Evolutionary conservation across 1,140 invertebrate species (phyloP), one percentile per base, ranked within the genome.

Genomic region (Drosophila rhopaloa): DNA sequence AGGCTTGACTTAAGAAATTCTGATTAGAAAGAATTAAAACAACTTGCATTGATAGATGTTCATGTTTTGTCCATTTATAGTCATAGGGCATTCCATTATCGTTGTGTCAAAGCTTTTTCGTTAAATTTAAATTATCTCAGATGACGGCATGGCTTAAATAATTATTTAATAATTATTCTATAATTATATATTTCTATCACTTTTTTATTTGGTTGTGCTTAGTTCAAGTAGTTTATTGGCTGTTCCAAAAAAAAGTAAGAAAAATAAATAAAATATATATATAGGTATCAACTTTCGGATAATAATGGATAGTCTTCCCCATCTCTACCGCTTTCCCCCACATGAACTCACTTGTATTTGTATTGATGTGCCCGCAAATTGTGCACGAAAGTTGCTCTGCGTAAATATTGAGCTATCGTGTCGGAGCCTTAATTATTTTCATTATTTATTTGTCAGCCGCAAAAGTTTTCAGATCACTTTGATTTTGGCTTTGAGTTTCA

Each of bases 341-440:
- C 6, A 16, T 13, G 46, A 24, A 44, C 19, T 37, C 32, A 16
- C 29, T 16, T 62, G 13, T 43, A 48, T 60, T 74, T 76, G 46
- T 61, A 9, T 63, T 58, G 43, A 38, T 43, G 44, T 29, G 47
- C 27, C 57, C 53, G 50, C 43, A 79, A 85, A 79, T 80, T 88
- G 47, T 56, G 56, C 46, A 37, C 68, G 27, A 67, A 89, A 89
- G 56, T 88, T 89, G 60, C 67, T 48, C 43, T 40, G 41, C 58
- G 80, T 84, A 79, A 88, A 88, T 88, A 89, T 88, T 88, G 80
- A 77, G 65, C 38, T 63, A 89, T 67, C 84, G 84, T 89, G 84
- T 68, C 51, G 16, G 51, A 50, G 80, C 68, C 80, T 89, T 88
- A 88, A 88, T 88, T 89, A 89, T 79, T 76, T 76, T 70, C 59